Evolutionary conservation across 2,113 vertebrate genomes (phyloP).

Genomic region (Aix galericulata): DNA sequence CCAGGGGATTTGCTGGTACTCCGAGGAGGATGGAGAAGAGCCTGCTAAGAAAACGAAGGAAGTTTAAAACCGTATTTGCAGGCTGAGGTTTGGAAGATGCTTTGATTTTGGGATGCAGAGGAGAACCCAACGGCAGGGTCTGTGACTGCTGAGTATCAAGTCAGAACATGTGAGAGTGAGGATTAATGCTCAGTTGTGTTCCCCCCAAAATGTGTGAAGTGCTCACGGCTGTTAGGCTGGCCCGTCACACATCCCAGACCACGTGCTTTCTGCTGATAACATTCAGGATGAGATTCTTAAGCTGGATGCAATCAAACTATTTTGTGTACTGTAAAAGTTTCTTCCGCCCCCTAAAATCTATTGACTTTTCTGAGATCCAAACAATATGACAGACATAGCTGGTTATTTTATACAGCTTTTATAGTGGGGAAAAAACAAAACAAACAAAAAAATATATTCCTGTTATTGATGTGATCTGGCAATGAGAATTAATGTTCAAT

Average conservation of each 20-base stretch:
- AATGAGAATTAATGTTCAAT: background rate
- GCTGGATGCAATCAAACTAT: background rate
- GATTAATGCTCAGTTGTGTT: background rate
- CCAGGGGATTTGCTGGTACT: background rate
- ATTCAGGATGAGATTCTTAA: background rate
- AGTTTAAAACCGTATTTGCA: background rate
- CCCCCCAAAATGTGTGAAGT: background rate
- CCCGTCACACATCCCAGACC: background rate
- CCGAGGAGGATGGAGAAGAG: background rate
- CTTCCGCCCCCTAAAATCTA: background rate
- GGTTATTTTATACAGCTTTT: background rate
- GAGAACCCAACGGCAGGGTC: accelerated
- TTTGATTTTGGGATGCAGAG: background rate
- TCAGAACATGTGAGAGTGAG: background rate
- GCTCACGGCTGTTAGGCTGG: background rate
- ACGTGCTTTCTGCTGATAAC: background rate
- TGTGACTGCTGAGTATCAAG: background rate
- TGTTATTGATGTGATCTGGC: background rate
- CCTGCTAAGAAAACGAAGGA: background rate
- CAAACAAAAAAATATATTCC: accelerated
- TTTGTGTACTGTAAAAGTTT: background rate
- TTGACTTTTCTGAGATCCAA: background rate
- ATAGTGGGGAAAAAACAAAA: background rate
- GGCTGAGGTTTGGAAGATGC: background rate
- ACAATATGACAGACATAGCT: background rate